phyloP scores from a whole-genome alignment of 2,113 vertebrate genomes.

The Sylvietta virens region DNA sequence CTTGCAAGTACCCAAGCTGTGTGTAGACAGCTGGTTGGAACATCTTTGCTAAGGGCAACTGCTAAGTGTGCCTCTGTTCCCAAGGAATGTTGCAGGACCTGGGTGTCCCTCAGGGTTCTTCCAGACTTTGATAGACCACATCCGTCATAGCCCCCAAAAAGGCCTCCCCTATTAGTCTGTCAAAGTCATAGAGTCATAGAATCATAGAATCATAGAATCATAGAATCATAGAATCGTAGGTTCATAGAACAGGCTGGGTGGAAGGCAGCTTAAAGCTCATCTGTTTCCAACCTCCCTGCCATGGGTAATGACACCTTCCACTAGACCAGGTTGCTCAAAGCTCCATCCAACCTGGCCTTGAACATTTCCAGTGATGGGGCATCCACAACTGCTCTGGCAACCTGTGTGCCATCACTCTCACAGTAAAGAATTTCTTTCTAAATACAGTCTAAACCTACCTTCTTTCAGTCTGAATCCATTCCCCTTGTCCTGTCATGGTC shows the following conservation, averaged over 20 bases:
- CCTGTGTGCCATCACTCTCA: neutral
- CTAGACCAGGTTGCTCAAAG: neutral
- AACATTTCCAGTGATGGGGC: neutral
- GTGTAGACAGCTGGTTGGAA: neutral
- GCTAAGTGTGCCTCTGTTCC: neutral
- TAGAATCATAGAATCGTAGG: neutral
- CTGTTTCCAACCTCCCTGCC: neutral
- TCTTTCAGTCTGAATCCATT: neutral
- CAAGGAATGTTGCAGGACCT: neutral
- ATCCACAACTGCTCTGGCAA: neutral
- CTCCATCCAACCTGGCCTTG: neutral
- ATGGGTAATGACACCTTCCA: neutral
- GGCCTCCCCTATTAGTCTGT: neutral
- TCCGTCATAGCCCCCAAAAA: neutral
- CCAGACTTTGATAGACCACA: neutral
- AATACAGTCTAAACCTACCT: neutral
- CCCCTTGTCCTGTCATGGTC: neutral
- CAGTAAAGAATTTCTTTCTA: neutral
- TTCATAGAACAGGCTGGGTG: neutral
- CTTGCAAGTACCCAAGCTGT: neutral
- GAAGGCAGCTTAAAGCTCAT: neutral
- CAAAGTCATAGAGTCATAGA: neutral
- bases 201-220: neutral
- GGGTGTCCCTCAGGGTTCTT: neutral
- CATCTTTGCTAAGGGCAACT: neutral